Evolutionary conservation across 2,888 invertebrate genomes (phyloP).

Genomic region (Pollenia griseotomentosa): DNA sequence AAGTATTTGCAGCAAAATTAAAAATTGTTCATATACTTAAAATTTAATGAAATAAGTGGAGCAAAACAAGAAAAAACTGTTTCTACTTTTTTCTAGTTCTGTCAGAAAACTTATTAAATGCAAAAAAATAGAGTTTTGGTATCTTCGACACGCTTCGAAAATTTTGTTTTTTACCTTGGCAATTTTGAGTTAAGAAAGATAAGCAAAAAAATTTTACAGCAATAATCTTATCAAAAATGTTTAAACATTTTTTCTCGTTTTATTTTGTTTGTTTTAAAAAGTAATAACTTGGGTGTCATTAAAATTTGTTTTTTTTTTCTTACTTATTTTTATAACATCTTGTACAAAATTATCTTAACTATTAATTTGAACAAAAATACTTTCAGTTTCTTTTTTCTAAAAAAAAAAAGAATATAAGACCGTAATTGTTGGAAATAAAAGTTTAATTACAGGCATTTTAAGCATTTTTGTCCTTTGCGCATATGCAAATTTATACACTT

Average conservation of each 20-base stretch:
- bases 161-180: not conserved
- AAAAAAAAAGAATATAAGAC: not conserved
- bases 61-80: not conserved
- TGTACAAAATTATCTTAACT: too few relatives aligned
- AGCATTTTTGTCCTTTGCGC: not conserved
- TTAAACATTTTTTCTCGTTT: too few relatives aligned
- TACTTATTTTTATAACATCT: too few relatives aligned
- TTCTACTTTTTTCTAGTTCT: conserved; percentile 3
- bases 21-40: conserved; percentile 1
- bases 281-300: conserved; percentile 6
- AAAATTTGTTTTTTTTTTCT: not conserved
- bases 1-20: not conserved
- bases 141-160: conserved; percentile 4
- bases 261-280: too few relatives aligned
- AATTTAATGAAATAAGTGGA: conserved; percentile 20
- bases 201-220: not conserved
- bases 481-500: not conserved
- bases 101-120: not conserved
- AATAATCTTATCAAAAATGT: not conserved
- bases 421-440: conserved; percentile 6
- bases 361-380: too few relatives aligned
- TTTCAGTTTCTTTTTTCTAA: too few relatives aligned
- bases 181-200: not conserved
- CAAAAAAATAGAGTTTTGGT: not conserved
- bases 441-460: conserved; percentile 17